phyloP scores from a whole-genome alignment of 2,113 vertebrate genomes.

The Rhodinocichla rosea region DNA sequence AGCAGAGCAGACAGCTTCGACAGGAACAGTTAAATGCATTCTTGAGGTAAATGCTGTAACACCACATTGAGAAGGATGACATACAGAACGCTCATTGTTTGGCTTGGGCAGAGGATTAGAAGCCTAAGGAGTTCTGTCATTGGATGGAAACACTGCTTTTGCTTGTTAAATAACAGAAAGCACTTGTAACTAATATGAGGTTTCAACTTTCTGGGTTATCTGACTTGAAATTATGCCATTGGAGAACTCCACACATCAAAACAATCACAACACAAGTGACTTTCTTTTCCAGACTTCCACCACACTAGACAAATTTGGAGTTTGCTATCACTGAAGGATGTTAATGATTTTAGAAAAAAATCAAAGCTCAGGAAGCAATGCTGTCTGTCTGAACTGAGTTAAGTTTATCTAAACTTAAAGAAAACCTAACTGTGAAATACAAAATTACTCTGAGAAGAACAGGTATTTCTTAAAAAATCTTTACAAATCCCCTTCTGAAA shows the following conservation, averaged over 20 bases:
- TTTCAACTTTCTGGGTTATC: background rate
- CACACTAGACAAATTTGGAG: background rate
- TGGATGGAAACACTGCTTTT: background rate
- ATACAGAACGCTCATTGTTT: background rate
- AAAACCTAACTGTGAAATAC: background rate
- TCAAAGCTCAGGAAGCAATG: constrained; percentile 65
- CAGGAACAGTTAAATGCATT: background rate
- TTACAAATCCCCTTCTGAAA: background rate
- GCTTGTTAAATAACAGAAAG: constrained; percentile 6
- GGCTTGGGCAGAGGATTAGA: background rate
- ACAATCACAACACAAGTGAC: background rate
- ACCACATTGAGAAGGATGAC: background rate
- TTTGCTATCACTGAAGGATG: background rate
- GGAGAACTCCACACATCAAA: constrained; percentile 15
- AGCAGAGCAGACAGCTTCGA: background rate
- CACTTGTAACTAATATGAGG: background rate
- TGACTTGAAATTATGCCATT: constrained; percentile 8
- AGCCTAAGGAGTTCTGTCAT: background rate
- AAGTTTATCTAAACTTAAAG: constrained; percentile 69
- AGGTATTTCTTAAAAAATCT: background rate
- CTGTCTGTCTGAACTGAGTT: constrained; percentile 57
- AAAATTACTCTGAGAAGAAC: background rate
- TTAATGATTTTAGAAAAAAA: constrained; percentile 30
- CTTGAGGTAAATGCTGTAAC: background rate
- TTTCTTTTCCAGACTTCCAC: background rate